Conservation (phyloP, 1,140 invertebrate species). For the Brachionus manjavacas region DNA sequence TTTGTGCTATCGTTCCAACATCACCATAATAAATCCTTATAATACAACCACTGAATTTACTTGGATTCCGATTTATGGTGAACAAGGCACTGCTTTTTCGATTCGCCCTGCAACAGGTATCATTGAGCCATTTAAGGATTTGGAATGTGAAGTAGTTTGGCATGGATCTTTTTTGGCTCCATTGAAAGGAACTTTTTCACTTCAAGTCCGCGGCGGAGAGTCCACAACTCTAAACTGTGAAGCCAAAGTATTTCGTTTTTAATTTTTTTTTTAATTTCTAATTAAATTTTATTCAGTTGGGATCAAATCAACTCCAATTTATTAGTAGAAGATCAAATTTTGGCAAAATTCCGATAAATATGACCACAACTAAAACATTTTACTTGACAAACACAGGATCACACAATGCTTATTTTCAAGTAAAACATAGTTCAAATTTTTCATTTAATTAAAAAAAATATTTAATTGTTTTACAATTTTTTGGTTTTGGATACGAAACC, state of each 20-base stretch:
- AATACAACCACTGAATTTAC: slow-evolving; percentile 56
- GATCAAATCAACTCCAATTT: slow-evolving; percentile 52
- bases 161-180: slow-evolving; percentile 56
- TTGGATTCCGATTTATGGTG: slow-evolving; percentile 53
- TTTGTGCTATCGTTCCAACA: slow-evolving; percentile 51
- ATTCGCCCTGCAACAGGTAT: slow-evolving; percentile 54
- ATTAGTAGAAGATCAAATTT: slow-evolving; percentile 52
- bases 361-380: slow-evolving; percentile 51
- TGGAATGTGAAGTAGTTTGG: slow-evolving; percentile 59
- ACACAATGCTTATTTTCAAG: slow-evolving; percentile 57
- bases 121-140: slow-evolving; percentile 52
- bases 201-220: slow-evolving; percentile 50
- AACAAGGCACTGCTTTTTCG: slow-evolving; percentile 56
- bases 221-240: slow-evolving; percentile 49
- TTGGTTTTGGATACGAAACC: slow-evolving; percentile 56
- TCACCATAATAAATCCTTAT: slow-evolving; percentile 53
- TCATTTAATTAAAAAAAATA: background rate
- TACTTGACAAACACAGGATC: slow-evolving; percentile 52
- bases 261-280: too few relatives aligned
- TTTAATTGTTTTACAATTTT: background rate
- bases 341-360: slow-evolving; percentile 53
- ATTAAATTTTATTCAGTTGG: slow-evolving; percentile 48
- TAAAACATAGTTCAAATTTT: slow-evolving; percentile 42
- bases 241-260: too few relatives aligned
- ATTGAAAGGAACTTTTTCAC: slow-evolving; percentile 53